Evolutionary conservation across 2,113 vertebrate species (phyloP).

Genomic region (Cichladusa arquata): DNA sequence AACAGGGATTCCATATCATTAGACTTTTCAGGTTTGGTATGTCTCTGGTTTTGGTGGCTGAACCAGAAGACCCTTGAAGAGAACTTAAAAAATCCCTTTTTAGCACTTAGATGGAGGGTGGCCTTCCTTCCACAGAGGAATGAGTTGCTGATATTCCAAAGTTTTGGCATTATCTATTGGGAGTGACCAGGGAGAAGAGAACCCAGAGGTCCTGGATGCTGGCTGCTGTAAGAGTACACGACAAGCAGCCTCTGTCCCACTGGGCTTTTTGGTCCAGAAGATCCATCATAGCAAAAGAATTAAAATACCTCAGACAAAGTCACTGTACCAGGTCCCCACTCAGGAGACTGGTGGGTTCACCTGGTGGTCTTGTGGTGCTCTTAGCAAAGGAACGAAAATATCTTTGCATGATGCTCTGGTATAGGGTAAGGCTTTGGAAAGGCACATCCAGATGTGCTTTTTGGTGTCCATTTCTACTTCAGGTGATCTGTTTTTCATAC

Average conservation of each 20-base stretch:
- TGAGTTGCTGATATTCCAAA: neutral
- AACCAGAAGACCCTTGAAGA: neutral
- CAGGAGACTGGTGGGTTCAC: neutral
- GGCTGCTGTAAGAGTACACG: neutral
- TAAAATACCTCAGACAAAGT: neutral
- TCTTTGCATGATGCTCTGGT: neutral
- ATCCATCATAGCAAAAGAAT: neutral
- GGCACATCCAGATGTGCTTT: neutral
- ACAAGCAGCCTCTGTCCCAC: neutral
- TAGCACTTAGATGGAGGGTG: neutral
- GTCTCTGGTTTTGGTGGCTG: neutral
- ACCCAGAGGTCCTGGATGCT: neutral
- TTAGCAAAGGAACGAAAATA: neutral
- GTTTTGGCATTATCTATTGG: neutral
- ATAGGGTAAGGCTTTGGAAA: neutral
- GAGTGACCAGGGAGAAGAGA: neutral
- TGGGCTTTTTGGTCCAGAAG: neutral
- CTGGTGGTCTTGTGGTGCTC: neutral
- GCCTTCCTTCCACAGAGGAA: neutral
- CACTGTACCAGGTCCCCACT: neutral
- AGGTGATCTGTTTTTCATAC: neutral
- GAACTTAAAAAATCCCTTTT: neutral
- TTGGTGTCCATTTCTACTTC: neutral
- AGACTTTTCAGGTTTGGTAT: neutral
- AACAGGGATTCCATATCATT: neutral